Base-by-base conservation (phyloP, 2,888 invertebrate genomes). In the Macrophya alboannulata region DNA sequence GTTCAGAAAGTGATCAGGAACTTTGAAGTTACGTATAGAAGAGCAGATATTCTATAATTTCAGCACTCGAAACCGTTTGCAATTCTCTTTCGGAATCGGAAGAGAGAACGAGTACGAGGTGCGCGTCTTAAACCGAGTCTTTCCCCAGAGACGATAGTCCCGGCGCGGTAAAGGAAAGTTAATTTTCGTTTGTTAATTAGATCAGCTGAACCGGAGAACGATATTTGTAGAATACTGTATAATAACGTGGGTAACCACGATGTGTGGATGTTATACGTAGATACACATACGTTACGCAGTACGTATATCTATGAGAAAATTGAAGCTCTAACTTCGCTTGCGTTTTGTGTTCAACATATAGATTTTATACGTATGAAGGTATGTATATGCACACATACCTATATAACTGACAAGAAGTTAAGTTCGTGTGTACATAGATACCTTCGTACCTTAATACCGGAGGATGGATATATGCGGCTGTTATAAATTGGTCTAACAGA, bases 401-500 rank as follows among this genome's bases (percentile, higher is more conserved):
- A 25, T 21, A 25, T 62, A 62, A 21, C 62, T 62, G 21, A 62
- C 62, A 62, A 62, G 48, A 10, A 48, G 31, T n/a, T 62, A 62
- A 62, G 62, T 68, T 37, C 6, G 15, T 17, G 37, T 31, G 37
- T 37, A 68, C 37, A 0, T 68, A 15, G 31, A 65, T 79, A 21
- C 21, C 21, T 81, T 8, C 15, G n/a, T 21, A 43, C 55, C 51
- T 43, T 5, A 8, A n/a, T 37, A 43, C 5, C 10, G 21, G n/a
- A 40, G 43, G 81, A 37, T 21, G 43, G 81, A 37, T 81, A 40
- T 77, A 51, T 55, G 81, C 12, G 81, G 81, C 81, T 40, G 25
- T 17, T 81, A 43, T 81, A 81, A 62, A 81, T 81, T 62, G 81
- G 62, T 59, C 81, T 81, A 62, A 62, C 81, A 62, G 37, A 59